Evolutionary conservation across 2,888 invertebrate genomes (phyloP), one percentile per base, ranked within the genome.

Genomic region (Leucozona laternaria): DNA sequence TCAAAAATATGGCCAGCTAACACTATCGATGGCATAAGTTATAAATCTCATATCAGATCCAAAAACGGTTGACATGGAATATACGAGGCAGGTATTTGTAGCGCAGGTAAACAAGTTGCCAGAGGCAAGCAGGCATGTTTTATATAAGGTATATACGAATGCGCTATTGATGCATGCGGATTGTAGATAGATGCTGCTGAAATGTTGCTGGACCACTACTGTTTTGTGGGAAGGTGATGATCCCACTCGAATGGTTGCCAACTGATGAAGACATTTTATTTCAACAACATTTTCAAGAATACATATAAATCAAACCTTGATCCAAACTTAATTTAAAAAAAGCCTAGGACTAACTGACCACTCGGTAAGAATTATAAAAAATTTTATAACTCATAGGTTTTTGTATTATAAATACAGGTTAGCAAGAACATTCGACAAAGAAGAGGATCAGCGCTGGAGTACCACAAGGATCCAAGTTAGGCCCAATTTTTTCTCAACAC

Each of bases 1-100:
- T 89, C 88, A 89, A 89, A 89, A 89, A 88, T 89, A 89, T 89
- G 88, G 88, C 88, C 88, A 86, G 88, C 85, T 88, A 88, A 89
- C 88, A 89, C 88, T 89, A 89, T 89, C 84, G 88, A 81, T 87
- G 86, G 88, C 88, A 89, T 88, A 86, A 88, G 87, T 88, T 89
- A 89, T 89, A 89, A 89, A 89, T 89, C 88, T 89, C 84, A 88
- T 88, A 88, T 88, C 88, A 87, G 88, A 87, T 88, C 75, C 84
- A 79, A 82, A 86, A 80, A 80, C 76, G 79, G 81, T 86, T 82
- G 86, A 86, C 86, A 82, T 79, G 86, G 86, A 86, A 86, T 86
- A 86, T 82, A 86, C 86, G 86, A 86, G 86, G 78, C 75, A 86
- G 86, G 82, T 86, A 86, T 86, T 76, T 82, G 81, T 79, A 81